A percentile compares a stretch with the other conserved stretches of the same genome.
Evolutionary conservation across 2,797 vertebrate genomes (phyloP).

Genomic region (Phoeniculus purpureus): DNA sequence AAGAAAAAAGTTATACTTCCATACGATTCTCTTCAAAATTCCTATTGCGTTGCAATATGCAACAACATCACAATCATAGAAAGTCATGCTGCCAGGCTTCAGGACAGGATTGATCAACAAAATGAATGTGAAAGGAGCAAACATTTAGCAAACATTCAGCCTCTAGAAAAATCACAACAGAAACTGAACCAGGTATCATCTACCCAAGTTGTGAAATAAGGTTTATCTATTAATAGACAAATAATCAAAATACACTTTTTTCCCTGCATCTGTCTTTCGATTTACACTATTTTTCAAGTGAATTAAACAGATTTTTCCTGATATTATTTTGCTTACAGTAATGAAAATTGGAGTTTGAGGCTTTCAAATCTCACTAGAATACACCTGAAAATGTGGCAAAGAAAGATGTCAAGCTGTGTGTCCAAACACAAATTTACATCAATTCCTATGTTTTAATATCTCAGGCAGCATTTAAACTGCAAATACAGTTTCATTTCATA

Average conservation of each 20-base stretch:
- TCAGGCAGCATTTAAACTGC: not conserved
- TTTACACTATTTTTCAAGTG: not conserved
- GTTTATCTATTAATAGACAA: not conserved
- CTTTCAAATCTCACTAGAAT: not conserved
- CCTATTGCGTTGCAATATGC: not conserved
- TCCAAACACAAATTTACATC: not conserved
- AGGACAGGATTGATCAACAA: not conserved
- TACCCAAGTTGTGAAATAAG: not conserved
- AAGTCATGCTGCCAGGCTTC: not conserved
- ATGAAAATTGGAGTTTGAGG: not conserved
- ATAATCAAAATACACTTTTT: not conserved
- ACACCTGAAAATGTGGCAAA: not conserved
- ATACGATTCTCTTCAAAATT: not conserved
- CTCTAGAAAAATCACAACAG: not conserved
- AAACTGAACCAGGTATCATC: not conserved
- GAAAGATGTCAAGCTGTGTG: not conserved
- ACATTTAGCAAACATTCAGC: not conserved
- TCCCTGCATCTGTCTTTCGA: not conserved
- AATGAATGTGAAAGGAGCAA: not conserved
- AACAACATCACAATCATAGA: not conserved
- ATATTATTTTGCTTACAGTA: not conserved
- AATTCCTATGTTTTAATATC: not conserved
- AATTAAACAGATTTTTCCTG: not conserved
- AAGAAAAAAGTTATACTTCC: not conserved
- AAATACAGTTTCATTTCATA: not conserved